A percentile compares a stretch with the other conserved stretches of the same genome.
Evolutionary conservation across 2,888 invertebrate species (phyloP).

Genomic region (Hypercompe scribonia): DNA sequence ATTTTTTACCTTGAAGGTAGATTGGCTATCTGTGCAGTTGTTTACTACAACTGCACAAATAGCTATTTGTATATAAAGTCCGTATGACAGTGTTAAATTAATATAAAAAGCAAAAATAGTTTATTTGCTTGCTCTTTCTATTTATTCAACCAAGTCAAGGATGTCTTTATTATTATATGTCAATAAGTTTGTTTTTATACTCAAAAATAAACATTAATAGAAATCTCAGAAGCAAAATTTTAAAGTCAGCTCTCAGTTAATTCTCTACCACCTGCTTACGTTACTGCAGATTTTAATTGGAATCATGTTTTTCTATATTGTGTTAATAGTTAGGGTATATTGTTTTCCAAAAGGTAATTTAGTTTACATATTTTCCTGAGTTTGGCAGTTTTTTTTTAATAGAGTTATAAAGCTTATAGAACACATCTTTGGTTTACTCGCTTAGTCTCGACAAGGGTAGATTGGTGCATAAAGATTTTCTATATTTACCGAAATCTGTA

Average conservation of each 20-base stretch:
- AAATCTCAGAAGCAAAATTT: neutral
- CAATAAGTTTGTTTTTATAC: neutral
- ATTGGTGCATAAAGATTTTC: constrained; percentile 7
- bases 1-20: neutral
- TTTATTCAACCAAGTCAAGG: too few relatives aligned
- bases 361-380: neutral
- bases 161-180: neutral
- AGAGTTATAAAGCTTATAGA: too few relatives aligned
- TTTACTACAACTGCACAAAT: neutral
- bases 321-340: neutral
- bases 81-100: neutral
- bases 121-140: neutral
- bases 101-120: neutral
- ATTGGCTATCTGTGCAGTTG: neutral
- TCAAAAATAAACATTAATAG: neutral
- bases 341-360: too few relatives aligned
- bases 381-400: too few relatives aligned
- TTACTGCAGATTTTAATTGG: neutral
- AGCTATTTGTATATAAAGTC: neutral
- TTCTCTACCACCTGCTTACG: too few relatives aligned
- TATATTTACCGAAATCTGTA: constrained; percentile 22
- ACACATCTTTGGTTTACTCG: constrained; percentile 10
- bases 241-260: neutral
- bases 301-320: neutral
- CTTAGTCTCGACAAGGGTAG: neutral